These are phyloP conservation scores for Vespertilio murinus DNA, from an alignment of 2,797 vertebrate genomes.

Conservation along the genomic window DNA sequence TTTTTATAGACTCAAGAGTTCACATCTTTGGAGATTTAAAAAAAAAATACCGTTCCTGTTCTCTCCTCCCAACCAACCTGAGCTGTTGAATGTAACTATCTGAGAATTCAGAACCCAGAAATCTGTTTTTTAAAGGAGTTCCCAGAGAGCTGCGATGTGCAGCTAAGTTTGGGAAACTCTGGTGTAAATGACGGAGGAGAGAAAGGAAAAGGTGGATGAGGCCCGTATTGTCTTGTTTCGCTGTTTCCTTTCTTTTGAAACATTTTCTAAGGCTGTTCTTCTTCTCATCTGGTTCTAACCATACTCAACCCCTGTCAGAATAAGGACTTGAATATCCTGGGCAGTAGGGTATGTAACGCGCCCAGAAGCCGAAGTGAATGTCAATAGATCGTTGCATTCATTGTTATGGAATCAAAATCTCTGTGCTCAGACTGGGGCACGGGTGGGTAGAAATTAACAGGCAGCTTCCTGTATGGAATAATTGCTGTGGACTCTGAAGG, in stretches of 20 bases:
- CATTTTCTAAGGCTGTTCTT: conserved; percentile 21
- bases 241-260: conserved; percentile 28
- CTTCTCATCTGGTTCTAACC: neutral
- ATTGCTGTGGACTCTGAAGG: conserved; percentile 18
- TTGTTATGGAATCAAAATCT: neutral
- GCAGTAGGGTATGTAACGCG: neutral
- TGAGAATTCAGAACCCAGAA: neutral
- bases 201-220: neutral
- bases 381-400: neutral
- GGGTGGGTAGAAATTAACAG: neutral
- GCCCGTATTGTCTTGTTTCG: neutral
- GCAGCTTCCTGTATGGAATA: conserved; percentile 16
- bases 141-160: neutral
- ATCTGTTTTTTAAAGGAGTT: conserved; percentile 12
- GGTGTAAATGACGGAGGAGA: neutral
- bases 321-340: neutral
- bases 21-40: conserved; percentile 34
- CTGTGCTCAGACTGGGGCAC: neutral
- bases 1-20: conserved; percentile 28
- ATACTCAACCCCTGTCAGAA: neutral
- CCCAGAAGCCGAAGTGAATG: conserved; percentile 24
- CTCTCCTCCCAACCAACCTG: neutral
- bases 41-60: neutral
- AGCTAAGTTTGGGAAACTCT: neutral
- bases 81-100: conserved; percentile 1